Evolutionary conservation across 2,113 vertebrate genomes (phyloP).

Genomic region (Siniperca knerii): DNA sequence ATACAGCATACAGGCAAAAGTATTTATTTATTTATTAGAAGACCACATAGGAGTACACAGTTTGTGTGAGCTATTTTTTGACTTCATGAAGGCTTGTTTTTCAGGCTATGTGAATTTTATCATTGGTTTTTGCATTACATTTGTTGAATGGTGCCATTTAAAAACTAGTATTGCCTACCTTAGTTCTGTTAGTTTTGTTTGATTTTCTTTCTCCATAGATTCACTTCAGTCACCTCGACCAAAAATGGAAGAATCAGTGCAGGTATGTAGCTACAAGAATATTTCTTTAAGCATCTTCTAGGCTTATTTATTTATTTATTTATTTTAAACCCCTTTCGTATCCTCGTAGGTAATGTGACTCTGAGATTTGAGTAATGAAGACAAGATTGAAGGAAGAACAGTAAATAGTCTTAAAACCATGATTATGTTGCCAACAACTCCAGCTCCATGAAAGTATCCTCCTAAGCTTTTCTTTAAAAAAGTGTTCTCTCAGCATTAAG

Average conservation of each 20-base stretch:
- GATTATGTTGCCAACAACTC: not conserved
- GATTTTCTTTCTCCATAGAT: not conserved
- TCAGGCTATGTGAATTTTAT: constrained; percentile 2
- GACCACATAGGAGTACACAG: constrained; percentile 9
- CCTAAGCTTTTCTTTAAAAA: not conserved
- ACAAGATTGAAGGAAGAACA: constrained; percentile 42
- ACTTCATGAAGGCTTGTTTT: constrained; percentile 51
- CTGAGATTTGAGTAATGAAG: constrained; percentile 32
- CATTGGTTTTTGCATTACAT: not conserved
- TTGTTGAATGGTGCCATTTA: constrained; percentile 38
- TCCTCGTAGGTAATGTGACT: not conserved
- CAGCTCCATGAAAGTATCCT: constrained; percentile 13
- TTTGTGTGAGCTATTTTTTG: constrained; percentile 1
- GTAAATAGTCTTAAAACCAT: not conserved
- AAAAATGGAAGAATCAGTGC: not conserved
- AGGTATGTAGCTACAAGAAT: constrained; percentile 5
- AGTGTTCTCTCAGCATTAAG: not conserved
- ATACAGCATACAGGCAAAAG: not conserved
- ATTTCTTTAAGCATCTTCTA: not conserved
- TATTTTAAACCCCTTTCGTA: not conserved
- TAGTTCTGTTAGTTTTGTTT: constrained; percentile 14
- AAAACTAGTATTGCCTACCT: not conserved
- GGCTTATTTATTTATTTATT: not conserved
- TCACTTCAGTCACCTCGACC: not conserved
- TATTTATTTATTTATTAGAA: constrained; percentile 79